phyloP scores from a whole-genome alignment of 2,113 vertebrate species.

The Indicator indicator region DNA sequence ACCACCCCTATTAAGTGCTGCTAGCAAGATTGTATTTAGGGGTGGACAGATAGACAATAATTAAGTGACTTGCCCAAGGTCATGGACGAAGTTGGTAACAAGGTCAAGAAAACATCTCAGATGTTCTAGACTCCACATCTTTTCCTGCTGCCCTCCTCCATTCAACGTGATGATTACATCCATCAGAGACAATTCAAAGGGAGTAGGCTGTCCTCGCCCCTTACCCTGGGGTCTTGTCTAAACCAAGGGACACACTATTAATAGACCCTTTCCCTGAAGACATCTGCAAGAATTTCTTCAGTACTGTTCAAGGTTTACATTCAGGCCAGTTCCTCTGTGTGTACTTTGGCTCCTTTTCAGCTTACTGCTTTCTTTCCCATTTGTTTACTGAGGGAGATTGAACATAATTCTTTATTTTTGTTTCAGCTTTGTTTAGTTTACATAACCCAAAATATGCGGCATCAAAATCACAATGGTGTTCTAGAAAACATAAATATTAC shows the following conservation, averaged over 20 bases:
- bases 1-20: background rate
- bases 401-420: conserved; percentile 52
- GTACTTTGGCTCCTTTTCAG: conserved; percentile 35
- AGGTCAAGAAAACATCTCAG: background rate
- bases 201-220: background rate
- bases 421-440: conserved; percentile 69
- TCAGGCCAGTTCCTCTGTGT: conserved; percentile 45
- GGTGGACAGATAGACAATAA: background rate
- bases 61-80: background rate
- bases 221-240: background rate
- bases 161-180: background rate
- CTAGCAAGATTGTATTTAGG: background rate
- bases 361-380: conserved; percentile 24
- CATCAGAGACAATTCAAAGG: background rate
- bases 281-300: conserved; percentile 39
- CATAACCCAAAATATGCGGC: conserved; percentile 47
- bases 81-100: background rate
- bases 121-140: background rate
- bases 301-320: conserved; percentile 14
- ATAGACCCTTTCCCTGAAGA: conserved; percentile 26
- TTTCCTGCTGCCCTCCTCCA: background rate
- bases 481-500: conserved; percentile 50
- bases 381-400: conserved; percentile 24
- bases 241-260: background rate
- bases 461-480: conserved; percentile 49